Base-by-base conservation (phyloP, 1,140 invertebrate species). In the Achatina immaculata region DNA sequence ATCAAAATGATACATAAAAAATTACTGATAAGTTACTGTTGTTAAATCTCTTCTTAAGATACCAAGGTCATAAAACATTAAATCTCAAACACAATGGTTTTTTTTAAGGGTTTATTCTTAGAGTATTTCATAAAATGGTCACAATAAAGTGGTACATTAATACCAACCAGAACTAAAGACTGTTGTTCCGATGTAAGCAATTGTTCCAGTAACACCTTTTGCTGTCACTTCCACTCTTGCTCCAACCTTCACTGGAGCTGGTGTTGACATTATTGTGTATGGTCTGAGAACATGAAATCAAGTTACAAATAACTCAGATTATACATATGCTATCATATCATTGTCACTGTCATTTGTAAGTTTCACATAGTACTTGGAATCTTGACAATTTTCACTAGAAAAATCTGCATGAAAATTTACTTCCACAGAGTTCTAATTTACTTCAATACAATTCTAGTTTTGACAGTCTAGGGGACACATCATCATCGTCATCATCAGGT, bases 151-250 rank as follows among this genome's bases (percentile, higher is more conserved):
- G n/a, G 7, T 24, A 34, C 14, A 36, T 11, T 38, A 38, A 7
- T 11, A 71, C 85, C 83, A 81, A 88, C 98, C 98, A 21, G 96
- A 95, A 21, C 96, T 97, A 91, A 99, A 99, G 1, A 90, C 84
- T 4, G 90, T 91, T 28, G 86, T 82, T 43, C 90, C 90, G 55
- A 91, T 85, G 81, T 90, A 91, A 24, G 89, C 90, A 0, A 91
- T 89, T 21, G 86, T 89, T 68, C 90, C 90, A 79, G 89, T 48
- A 38, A 89, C 83, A 28, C 86, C 90, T 82, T 91, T 91, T 0
- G 89, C 90, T 58, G 87, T 85, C 24, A 91, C 88, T 73, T 90
- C 85, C 11, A 91, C 89, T n/a, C 84, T 76, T 7, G 89, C 88
- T 43, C 90, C 90, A 78, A 90, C 82, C 76, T 90, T 90, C 9